Percentiles rank a stretch among this genome's conserved stretches.
phyloP scores from a whole-genome alignment of 2,797 vertebrate genomes.

The Acanthurus tractus region DNA sequence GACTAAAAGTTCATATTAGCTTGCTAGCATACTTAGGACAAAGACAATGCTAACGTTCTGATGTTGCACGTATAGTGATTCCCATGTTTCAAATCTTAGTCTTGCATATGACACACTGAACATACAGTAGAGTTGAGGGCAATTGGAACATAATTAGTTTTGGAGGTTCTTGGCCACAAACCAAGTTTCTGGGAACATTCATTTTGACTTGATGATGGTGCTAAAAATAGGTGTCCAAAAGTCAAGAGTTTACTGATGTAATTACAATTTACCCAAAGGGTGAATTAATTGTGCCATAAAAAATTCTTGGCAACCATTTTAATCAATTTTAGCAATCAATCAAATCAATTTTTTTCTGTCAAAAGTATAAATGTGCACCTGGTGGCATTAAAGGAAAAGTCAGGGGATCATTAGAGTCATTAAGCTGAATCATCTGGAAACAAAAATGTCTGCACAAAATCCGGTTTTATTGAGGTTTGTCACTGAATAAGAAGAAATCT shows the following conservation, averaged over 20 bases:
- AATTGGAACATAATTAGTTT: not conserved
- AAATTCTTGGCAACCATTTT: not conserved
- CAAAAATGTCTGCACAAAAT: no score
- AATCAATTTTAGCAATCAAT: no score
- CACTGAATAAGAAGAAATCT: no score
- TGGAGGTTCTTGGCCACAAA: not conserved
- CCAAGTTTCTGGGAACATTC: not conserved
- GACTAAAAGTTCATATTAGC: not conserved
- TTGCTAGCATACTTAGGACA: not conserved
- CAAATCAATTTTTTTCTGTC: not conserved
- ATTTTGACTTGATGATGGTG: not conserved
- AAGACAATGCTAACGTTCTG: not conserved
- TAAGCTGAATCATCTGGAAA: not conserved
- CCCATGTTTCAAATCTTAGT: not conserved
- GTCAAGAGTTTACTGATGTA: not conserved
- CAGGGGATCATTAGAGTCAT: not conserved
- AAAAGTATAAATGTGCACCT: constrained; percentile 2
- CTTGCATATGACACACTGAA: not conserved
- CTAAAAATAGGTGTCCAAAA: not conserved
- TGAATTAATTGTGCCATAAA: not conserved
- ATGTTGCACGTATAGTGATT: not conserved
- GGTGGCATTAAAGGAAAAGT: not conserved
- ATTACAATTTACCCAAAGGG: not conserved
- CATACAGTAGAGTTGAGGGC: not conserved
- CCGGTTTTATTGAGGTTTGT: no score